Evolutionary conservation across 2,113 vertebrate species (phyloP).

Genomic region (Megalops atlanticus): DNA sequence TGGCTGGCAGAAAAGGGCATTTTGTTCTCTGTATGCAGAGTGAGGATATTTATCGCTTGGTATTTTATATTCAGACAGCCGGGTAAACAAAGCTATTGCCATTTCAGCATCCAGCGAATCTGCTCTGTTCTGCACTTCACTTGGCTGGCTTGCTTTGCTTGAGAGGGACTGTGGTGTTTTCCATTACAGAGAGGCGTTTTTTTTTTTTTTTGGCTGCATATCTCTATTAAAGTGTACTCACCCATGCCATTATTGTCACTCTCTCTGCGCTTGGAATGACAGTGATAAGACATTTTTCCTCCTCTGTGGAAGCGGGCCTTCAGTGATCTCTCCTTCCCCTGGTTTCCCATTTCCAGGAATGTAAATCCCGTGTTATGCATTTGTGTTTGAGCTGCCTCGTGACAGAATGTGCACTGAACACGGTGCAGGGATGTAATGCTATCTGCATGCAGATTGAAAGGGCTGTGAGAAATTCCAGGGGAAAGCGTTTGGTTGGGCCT

Average conservation of each 20-base stretch:
- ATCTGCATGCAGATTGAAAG: background rate
- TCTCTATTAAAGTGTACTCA: background rate
- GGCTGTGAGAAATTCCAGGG: background rate
- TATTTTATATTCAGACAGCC: conserved; percentile 18
- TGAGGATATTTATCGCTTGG: background rate
- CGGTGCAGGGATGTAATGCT: background rate
- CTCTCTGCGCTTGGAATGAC: background rate
- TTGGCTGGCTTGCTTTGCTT: background rate
- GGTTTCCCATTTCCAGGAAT: background rate
- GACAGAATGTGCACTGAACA: background rate
- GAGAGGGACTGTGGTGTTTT: background rate
- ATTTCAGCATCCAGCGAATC: background rate
- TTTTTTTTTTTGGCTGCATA: background rate
- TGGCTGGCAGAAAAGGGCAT: background rate
- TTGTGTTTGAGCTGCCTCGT: background rate
- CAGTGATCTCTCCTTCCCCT: background rate
- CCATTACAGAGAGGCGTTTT: background rate
- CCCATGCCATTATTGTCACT: background rate
- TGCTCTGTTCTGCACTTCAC: background rate
- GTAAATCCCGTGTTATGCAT: background rate
- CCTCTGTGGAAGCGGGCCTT: background rate
- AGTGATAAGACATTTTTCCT: background rate
- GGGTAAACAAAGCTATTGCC: background rate
- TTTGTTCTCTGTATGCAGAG: background rate
- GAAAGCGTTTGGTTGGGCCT: background rate